Evolutionary conservation across 2,888 invertebrate species (phyloP), one percentile per base, ranked within the genome.

Genomic region (Lasius platythorax): DNA sequence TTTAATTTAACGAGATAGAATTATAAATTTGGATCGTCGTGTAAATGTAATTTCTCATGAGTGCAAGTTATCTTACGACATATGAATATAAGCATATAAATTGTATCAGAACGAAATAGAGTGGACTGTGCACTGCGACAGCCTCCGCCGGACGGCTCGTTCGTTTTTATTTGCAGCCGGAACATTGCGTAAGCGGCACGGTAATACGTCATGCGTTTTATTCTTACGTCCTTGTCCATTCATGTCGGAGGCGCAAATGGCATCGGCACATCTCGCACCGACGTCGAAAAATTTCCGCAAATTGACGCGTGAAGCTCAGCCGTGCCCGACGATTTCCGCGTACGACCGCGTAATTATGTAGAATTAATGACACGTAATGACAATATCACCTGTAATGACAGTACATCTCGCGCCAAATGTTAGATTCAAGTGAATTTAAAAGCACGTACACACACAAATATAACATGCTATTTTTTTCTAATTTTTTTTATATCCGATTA

Each of bases 211-310:
- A 85, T 66, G 83, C 81, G 81, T 87, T 92, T 87, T 89, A 88
- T 86, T 89, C 85, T 91, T 87, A 85, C 87, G 92, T 89, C 91
- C 91, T 91, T 91, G 91, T 82, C 85, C 83, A 78, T 88, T 87
- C 86, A 82, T 75, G 70, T 18, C 33, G 61, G 64, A 73, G 70
- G 37, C 68, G 63, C 74, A 56, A 66, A 63, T 56, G 67, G 73
- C 43, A 23, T 50, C 85, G 50, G 64, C 78, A 66, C 53, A 76
- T 82, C 76, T 56, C 76, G n/a, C 43, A 50, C 50, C 33, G 74
- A 40, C 63, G 61, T 74, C 74, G 81, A 85, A 63, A 82, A 78
- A 53, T 87, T 89, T 87, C 79, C 85, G 79, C 66, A 76, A 87
- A 87, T 89, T 87, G 87, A 68, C 53, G 73, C 46, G 43, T 23